These are phyloP conservation scores for Nyctibius bracteatus DNA, from an alignment of 2,113 vertebrate genomes.

Conservation along the genomic window DNA sequence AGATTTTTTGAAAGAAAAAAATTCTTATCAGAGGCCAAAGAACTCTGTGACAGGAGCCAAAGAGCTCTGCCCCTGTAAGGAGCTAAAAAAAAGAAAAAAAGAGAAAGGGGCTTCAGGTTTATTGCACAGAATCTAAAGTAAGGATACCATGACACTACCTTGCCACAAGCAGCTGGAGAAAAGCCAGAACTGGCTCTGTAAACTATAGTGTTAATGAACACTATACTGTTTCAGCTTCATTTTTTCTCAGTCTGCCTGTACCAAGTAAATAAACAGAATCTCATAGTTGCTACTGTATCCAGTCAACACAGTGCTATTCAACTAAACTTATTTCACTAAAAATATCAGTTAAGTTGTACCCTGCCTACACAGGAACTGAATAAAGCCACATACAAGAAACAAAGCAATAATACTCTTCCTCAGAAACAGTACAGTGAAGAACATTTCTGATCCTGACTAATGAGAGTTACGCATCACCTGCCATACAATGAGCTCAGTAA, in stretches of 20 bases:
- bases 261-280: background rate
- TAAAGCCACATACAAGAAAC: background rate
- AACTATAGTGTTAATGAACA: background rate
- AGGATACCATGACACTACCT: background rate
- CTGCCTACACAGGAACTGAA: background rate
- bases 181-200: background rate
- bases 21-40: background rate
- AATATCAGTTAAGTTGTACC: background rate
- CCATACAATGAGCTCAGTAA: background rate
- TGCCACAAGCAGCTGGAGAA: background rate
- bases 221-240: background rate
- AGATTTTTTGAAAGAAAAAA: background rate
- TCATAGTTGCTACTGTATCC: background rate
- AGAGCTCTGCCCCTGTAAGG: background rate
- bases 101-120: background rate
- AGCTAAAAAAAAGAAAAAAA: background rate
- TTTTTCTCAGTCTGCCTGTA: background rate
- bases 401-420: background rate
- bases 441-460: background rate
- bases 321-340: background rate
- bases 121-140: background rate
- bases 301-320: background rate
- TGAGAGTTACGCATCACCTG: background rate
- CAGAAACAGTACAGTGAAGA: background rate
- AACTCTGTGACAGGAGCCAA: background rate